phyloP scores from a whole-genome alignment of 2,113 vertebrate species.

The rat (Rattus norvegicus) region DNA sequence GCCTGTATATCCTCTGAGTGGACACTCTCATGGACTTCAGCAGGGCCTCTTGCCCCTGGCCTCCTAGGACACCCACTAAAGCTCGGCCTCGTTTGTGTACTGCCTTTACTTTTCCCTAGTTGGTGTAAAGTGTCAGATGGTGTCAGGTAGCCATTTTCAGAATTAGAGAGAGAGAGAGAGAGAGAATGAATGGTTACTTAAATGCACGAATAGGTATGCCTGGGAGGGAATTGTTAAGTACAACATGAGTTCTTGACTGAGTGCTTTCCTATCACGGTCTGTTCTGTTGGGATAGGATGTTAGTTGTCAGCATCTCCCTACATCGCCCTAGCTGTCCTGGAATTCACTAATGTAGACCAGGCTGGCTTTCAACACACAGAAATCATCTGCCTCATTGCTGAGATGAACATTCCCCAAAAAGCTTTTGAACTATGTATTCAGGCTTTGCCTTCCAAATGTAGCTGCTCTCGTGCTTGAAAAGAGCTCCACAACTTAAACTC shows the following conservation, averaged over 20 bases:
- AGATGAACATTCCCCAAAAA: background rate
- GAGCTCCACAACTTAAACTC: slow-evolving; percentile 40
- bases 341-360: background rate
- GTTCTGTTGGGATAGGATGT: background rate
- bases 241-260: background rate
- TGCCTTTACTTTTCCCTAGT: background rate
- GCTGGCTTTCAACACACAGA: background rate
- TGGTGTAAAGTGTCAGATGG: background rate
- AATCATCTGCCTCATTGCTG: background rate
- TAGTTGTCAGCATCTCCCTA: background rate
- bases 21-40: background rate
- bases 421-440: slow-evolving; percentile 19
- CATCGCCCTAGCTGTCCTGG: background rate
- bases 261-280: background rate
- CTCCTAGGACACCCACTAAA: slow-evolving; percentile 10
- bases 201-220: background rate
- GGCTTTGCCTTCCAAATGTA: background rate
- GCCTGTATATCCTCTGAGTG: background rate
- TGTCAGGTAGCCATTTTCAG: slow-evolving; percentile 32
- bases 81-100: background rate
- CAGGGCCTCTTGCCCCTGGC: background rate
- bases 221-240: background rate
- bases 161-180: slow-evolving; percentile 6
- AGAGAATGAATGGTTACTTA: background rate
- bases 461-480: background rate